Percentiles rank a stretch among this genome's conserved stretches.
Evolutionary conservation across 2,113 vertebrate genomes (phyloP).

Genomic region (Maccullochella peelii): DNA sequence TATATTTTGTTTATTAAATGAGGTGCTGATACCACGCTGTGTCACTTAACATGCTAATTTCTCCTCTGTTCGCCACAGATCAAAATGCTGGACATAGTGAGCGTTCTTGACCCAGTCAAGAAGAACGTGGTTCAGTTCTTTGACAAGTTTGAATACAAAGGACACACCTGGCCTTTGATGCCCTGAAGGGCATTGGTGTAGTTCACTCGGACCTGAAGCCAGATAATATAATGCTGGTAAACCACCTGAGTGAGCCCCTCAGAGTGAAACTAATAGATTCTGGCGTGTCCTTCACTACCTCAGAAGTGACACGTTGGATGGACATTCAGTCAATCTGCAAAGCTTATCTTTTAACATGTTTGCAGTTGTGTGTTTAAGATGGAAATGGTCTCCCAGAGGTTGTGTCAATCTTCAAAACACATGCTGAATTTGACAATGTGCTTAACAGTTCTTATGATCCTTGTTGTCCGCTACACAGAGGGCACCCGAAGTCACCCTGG

Average conservation of each 20-base stretch:
- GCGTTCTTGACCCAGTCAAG: slow-evolving; percentile 9
- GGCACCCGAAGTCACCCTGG: slow-evolving; percentile 29
- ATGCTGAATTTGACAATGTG: not conserved
- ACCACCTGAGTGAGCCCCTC: not conserved
- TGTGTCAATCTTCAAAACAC: too few relatives aligned
- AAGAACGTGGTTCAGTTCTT: slow-evolving; percentile 12
- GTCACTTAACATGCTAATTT: not conserved
- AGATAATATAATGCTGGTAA: slow-evolving; percentile 15
- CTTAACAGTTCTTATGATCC: not conserved
- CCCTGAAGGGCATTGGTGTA: not conserved
- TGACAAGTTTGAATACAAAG: not conserved
- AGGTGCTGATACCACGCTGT: not conserved
- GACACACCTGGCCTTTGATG: not conserved
- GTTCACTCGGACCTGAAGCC: not conserved
- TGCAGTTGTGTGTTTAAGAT: not conserved
- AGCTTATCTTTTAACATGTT: too few relatives aligned
- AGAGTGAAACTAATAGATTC: slow-evolving; percentile 14
- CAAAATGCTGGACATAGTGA: slow-evolving; percentile 10
- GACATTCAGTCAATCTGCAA: not conserved
- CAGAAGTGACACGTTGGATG: too few relatives aligned
- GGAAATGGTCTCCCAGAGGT: not conserved
- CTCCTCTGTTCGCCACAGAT: slow-evolving; percentile 4
- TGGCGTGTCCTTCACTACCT: not conserved
- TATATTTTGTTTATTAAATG: not conserved
- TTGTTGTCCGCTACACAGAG: not conserved